Base-by-base conservation (phyloP, 1,140 invertebrate species). In the Drosophila nigrodunni region DNA sequence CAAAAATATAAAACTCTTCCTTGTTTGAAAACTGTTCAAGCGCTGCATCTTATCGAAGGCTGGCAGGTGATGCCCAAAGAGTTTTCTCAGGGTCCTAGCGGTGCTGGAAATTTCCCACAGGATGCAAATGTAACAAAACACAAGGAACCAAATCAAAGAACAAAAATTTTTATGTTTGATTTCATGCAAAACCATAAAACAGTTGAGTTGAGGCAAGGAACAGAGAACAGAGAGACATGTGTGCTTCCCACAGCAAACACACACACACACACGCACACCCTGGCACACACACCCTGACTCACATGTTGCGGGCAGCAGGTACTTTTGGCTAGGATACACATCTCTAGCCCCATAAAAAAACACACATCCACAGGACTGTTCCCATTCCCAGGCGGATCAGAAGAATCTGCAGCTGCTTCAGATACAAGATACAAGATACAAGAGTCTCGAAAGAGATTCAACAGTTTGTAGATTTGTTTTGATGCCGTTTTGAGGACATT, bases 71-170 rank as follows among this genome's bases (percentile, higher is more conserved):
- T 30, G 3, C 5, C 30, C 34, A 49, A 7, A 5, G 8, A 49
- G 11, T 59, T 59, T 61, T 61, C 67, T 44, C 71, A 74, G 54
- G 39, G 37, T 25, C 8, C 37, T 7, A 5, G 9, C 6, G 35
- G 30, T 41, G 10, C 30, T 2, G 2, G 3, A 8, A 18, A 18
- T 75, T 75, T 75, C 73, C 73, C 73, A 76, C 74, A 76, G 74
- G 74, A 76, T 76, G 74, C 74, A 76, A 76, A 76, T 76, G 74
- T 76, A 72, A 76, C 74, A 72, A 64, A 75, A 74, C 41, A 57
- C 66, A 69, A 55, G 47, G 25, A 47, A 30, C 39, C n/a, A 55
- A 72, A 52, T 30, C 25, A 30, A 4, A 30, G 25, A 30, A 30
- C 25, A 35, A 59, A 41, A 21, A 54, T 67, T 74, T 46, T 47